These are phyloP conservation scores for Dreissena rostriformis DNA, from an alignment of 1,140 invertebrate species.

Conservation along the genomic window DNA sequence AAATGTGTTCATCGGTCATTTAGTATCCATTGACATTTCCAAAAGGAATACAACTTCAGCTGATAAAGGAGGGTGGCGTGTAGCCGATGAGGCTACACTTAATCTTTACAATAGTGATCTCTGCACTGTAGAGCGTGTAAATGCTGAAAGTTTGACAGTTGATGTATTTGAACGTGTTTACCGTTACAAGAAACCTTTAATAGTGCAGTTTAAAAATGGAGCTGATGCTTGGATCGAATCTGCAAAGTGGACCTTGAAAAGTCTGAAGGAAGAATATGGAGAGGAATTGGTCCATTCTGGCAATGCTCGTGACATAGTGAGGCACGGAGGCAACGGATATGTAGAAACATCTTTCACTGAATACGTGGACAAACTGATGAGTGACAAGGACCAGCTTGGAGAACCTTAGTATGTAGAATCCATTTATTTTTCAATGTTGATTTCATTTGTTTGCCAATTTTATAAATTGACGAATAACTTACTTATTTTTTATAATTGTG, in stretches of 20 bases:
- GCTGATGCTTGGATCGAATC: constrained; percentile 74
- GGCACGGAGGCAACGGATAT: constrained; percentile 75
- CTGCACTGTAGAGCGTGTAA: constrained; percentile 70
- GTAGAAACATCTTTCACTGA: constrained; percentile 65
- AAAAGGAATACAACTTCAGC: background rate
- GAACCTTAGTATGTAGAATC: constrained; percentile 71
- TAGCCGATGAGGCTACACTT: constrained; percentile 54
- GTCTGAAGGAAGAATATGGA: constrained; percentile 70
- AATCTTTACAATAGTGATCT: constrained; percentile 55
- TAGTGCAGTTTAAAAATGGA: constrained; percentile 73
- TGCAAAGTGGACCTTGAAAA: constrained; percentile 66
- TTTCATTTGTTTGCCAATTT: no score
- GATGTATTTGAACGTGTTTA: constrained; percentile 73
- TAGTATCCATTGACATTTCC: background rate
- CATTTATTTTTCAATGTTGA: background rate
- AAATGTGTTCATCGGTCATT: background rate
- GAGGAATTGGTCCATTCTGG: constrained; percentile 70
- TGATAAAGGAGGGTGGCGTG: constrained; percentile 65
- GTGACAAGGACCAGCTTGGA: constrained; percentile 52
- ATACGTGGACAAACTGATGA: constrained; percentile 69
- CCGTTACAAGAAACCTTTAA: constrained; percentile 73
- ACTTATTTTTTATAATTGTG: no score
- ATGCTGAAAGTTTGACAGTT: constrained; percentile 58
- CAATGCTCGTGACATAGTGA: constrained; percentile 74
- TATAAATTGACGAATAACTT: no score